These are phyloP conservation scores for Amitus sp. DNA, from an alignment of 2,888 invertebrate genomes.

Conservation along the genomic window DNA sequence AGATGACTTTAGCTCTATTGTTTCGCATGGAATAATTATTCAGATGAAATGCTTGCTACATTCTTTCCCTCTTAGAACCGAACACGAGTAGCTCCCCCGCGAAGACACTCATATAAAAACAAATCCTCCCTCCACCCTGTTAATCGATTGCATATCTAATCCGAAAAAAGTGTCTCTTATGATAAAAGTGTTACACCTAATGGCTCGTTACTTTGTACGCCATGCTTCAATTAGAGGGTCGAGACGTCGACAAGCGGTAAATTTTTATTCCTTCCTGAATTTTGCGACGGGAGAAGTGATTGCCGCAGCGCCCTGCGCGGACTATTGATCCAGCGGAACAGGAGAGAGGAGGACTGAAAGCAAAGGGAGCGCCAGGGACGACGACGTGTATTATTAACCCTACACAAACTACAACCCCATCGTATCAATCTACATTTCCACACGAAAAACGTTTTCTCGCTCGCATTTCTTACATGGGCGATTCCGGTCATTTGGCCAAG, in stretches of 20 bases:
- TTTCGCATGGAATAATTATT: too few relatives aligned
- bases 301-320: conserved; percentile 37
- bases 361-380: conserved; percentile 43
- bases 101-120: too few relatives aligned
- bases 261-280: conserved; percentile 21
- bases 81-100: too few relatives aligned
- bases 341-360: conserved; percentile 9
- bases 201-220: too few relatives aligned
- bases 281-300: conserved; percentile 35
- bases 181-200: too few relatives aligned
- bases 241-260: conserved; percentile 5
- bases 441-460: conserved; percentile 7
- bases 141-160: too few relatives aligned
- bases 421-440: conserved; percentile 43
- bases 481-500: background rate
- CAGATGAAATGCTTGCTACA: too few relatives aligned
- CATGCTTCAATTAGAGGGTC: too few relatives aligned
- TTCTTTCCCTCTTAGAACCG: too few relatives aligned
- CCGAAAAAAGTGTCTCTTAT: too few relatives aligned
- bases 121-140: too few relatives aligned
- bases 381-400: conserved; percentile 52
- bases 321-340: conserved; percentile 55
- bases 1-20: too few relatives aligned
- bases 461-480: conserved; percentile 21
- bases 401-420: conserved; percentile 40